Conservation (phyloP, 2,797 vertebrate genomes). For the Myotis myotis region DNA sequence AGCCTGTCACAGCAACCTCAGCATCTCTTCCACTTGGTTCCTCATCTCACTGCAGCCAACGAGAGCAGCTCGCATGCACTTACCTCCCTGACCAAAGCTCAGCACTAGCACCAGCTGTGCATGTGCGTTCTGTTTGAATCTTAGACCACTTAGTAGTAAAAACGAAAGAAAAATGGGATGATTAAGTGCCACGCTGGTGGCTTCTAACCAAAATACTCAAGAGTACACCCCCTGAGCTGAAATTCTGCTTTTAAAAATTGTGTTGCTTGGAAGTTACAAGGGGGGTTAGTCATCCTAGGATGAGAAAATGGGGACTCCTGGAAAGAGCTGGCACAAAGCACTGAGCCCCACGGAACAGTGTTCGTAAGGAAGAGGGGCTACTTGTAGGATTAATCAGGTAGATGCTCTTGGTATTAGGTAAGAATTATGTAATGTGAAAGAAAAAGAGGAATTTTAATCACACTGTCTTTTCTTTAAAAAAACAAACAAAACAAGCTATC, state of each 20-base stretch:
- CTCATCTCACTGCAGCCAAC: neutral
- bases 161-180: neutral
- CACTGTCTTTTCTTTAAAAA: constrained; percentile 18
- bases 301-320: neutral
- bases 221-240: neutral
- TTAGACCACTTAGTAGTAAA: neutral
- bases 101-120: neutral
- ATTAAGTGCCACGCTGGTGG: constrained; percentile 16
- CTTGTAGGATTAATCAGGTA: constrained; percentile 16
- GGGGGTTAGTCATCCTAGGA: neutral
- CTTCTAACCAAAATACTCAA: neutral
- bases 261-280: neutral
- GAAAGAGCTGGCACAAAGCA: neutral
- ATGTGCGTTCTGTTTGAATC: neutral
- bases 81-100: neutral
- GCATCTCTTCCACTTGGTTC: neutral
- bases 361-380: neutral
- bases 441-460: constrained; percentile 32
- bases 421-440: neutral
- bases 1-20: neutral
- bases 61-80: neutral
- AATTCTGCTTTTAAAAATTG: constrained; percentile 29
- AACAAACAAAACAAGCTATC: constrained; percentile 19
- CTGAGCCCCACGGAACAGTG: neutral
- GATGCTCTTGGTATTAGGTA: neutral